phyloP scores from a whole-genome alignment of 2,113 vertebrate species.

The Oryzias curvinotus region DNA sequence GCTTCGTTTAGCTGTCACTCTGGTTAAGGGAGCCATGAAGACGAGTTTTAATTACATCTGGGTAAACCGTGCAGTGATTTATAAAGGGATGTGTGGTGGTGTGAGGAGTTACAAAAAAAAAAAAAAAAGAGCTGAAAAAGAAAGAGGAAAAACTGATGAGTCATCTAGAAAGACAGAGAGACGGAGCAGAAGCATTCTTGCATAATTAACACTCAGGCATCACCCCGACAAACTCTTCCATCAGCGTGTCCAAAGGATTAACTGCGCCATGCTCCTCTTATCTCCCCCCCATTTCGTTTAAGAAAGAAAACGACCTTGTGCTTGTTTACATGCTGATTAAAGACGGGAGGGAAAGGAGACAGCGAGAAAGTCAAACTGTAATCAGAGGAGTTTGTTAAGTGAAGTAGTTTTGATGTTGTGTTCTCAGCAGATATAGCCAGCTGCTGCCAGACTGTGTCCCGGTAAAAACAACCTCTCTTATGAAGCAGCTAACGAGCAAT shows the following conservation, averaged over 20 bases:
- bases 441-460: constrained; percentile 51
- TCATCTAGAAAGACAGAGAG: constrained; percentile 45
- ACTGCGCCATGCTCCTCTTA: constrained; percentile 69
- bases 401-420: constrained; percentile 54
- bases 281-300: constrained; percentile 69
- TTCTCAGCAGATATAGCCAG: constrained; percentile 40
- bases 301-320: constrained; percentile 76
- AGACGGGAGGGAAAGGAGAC: constrained; percentile 60
- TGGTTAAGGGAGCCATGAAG: constrained; percentile 40
- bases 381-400: constrained; percentile 69
- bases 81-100: neutral
- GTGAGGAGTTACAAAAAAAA: neutral
- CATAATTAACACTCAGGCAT: constrained; percentile 69
- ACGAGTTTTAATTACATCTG: constrained; percentile 48
- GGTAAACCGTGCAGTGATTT: constrained; percentile 35
- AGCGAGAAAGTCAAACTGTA: constrained; percentile 68
- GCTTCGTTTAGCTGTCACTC: constrained; percentile 50
- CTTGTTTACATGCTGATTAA: constrained; percentile 80
- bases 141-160: constrained; percentile 54
- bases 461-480: constrained; percentile 41
- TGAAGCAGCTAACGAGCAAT: constrained; percentile 59
- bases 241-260: constrained; percentile 79
- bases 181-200: constrained; percentile 49
- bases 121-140: constrained; percentile 10
- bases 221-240: constrained; percentile 73